Base-by-base conservation (phyloP, 2,113 vertebrate genomes). In the Passer domesticus region DNA sequence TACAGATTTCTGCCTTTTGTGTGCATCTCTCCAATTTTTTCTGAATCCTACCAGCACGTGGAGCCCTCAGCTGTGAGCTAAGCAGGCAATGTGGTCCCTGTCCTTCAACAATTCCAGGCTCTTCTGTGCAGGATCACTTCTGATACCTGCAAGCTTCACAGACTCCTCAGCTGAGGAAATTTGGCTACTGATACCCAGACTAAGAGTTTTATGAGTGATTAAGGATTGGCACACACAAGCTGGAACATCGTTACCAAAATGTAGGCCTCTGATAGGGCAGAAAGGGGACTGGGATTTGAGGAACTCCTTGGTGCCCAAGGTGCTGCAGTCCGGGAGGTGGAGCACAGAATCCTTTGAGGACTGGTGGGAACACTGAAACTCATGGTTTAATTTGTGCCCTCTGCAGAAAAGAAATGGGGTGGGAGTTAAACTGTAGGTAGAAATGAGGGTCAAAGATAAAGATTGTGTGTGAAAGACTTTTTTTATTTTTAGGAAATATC, bases 301-400 rank as follows among this genome's bases (percentile, higher is more conserved):
- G 41, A 68, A 3, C 5, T 15, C 8, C 7, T 59, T 15, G 19
- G 15, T 82, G 37, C 21, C 9, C 6, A 11, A 49, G 20, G 5
- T 33, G 4, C 6, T 46, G 25, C 4, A 21, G 20, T 70, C 53
- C 50, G 25, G 20, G 16, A 31, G 24, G 33, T 8, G 1, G 28
- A 76, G 4, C 18, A 17, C 10, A 14, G 23, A 22, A 15, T 18
- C 10, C 15, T 27, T 17, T 6, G 13, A 39, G 41, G 39, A 7
- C 30, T 56, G 7, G 19, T 28, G 31, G 28, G 37, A 50, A 2
- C 0, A 0, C 22, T 49, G 15, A 49, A 66, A n/a, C 13, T n/a
- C 17, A 0, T 10, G 59, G 15, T 8, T 92, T 7, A 15, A 0
- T 35, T 53, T 5, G 0, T n/a, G 33, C 2, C 8, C 15, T 58